These are phyloP conservation scores for Epizoanthus scotinus DNA, from an alignment of 92 coral and sea anemone genomes.

Conservation along the genomic window DNA sequence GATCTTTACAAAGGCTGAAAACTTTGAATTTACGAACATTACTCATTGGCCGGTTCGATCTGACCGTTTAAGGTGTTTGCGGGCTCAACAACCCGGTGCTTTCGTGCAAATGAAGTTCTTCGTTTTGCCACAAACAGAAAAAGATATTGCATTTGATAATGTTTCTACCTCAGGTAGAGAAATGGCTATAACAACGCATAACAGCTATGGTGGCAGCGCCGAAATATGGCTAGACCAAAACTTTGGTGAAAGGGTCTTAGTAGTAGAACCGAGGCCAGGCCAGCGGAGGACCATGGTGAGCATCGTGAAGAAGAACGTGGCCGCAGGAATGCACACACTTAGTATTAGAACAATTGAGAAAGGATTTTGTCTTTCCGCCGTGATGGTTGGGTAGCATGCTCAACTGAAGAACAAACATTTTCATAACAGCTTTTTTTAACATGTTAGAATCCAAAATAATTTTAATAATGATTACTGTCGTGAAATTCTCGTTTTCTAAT, in stretches of 20 bases:
- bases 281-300: constrained; percentile 79
- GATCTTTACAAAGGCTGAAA: constrained; percentile 71
- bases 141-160: constrained; percentile 18
- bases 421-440: background rate
- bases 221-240: constrained; percentile 78
- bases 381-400: constrained; percentile 66
- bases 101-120: constrained; percentile 59
- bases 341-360: constrained; percentile 60
- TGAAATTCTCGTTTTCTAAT: too few relatives aligned
- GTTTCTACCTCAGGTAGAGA: constrained; percentile 49
- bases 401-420: background rate
- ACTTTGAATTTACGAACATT: constrained; percentile 79
- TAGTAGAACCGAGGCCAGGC: constrained; percentile 58
- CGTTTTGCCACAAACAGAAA: constrained; percentile 53
- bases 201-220: constrained; percentile 86
- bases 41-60: constrained; percentile 92
- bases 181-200: constrained; percentile 80
- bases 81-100: constrained; percentile 80
- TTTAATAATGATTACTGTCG: too few relatives aligned
- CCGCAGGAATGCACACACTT: constrained; percentile 78
- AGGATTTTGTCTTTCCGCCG: constrained; percentile 93
- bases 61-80: constrained; percentile 88
- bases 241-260: constrained; percentile 41
- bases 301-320: constrained; percentile 58
- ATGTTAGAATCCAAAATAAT: too few relatives aligned